A percentile compares a stretch with the other conserved stretches of the same genome.
Conservation (phyloP, 2,113 vertebrate species). For the Amphiprion percula region DNA sequence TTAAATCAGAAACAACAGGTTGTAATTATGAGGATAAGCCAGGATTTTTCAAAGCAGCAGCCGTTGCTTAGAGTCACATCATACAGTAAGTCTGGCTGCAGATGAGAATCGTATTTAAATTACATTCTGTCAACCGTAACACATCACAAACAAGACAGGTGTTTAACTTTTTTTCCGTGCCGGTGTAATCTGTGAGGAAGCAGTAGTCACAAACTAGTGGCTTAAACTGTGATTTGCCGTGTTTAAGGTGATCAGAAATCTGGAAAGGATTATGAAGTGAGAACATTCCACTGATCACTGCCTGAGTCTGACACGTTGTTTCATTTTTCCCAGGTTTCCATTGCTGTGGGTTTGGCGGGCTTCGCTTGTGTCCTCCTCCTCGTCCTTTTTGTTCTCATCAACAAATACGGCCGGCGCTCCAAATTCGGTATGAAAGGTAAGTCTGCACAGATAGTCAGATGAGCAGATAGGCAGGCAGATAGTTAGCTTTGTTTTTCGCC, state of each 20-base stretch:
- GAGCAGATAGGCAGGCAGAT: slow-evolving; percentile 8
- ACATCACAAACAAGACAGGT: slow-evolving; percentile 33
- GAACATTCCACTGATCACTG: slow-evolving; percentile 8
- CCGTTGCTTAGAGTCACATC: background rate
- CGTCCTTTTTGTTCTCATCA: slow-evolving; percentile 97
- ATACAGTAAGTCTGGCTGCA: slow-evolving; percentile 27
- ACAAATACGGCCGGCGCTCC: slow-evolving; percentile 96
- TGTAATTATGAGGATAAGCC: background rate
- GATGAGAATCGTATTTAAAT: slow-evolving; percentile 35
- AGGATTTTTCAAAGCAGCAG: background rate
- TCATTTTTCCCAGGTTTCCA: slow-evolving; percentile 88
- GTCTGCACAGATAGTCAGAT: slow-evolving; percentile 47
- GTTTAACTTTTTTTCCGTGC: slow-evolving; percentile 19
- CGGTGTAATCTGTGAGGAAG: slow-evolving; percentile 34
- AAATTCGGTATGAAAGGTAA: slow-evolving; percentile 99
- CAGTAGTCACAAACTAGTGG: slow-evolving; percentile 18
- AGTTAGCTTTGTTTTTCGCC: slow-evolving; percentile 39
- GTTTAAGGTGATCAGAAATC: slow-evolving; percentile 46
- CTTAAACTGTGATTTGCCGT: slow-evolving; percentile 34
- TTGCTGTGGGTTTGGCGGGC: slow-evolving; percentile 94
- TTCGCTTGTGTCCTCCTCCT: slow-evolving; percentile 96
- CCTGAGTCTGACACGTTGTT: slow-evolving; percentile 36
- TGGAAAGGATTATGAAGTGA: slow-evolving; percentile 30
- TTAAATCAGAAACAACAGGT: background rate
- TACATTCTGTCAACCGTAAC: slow-evolving; percentile 27